Evolutionary conservation across 1,140 invertebrate genomes (phyloP), one percentile per base, ranked within the genome.

Genomic region (Dryas iulia): DNA sequence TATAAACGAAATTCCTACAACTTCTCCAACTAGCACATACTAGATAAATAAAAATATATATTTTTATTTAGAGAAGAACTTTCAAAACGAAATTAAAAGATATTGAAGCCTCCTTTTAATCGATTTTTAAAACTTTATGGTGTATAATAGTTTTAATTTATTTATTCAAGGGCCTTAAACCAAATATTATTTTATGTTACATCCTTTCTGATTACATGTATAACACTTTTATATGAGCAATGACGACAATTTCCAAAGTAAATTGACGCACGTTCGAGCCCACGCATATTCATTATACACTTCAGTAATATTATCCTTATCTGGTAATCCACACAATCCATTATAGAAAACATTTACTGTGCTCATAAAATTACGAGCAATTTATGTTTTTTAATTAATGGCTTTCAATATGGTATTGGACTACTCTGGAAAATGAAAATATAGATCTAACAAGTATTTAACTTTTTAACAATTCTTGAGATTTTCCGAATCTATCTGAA

Each of bases 211-310:
- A 21, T 47, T 11, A 47, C 14, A 21, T 47, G 6, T 28, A 28
- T 6, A 6, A 1, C n/a, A 39, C 6, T 18, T n/a, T 25, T 56
- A 25, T 25, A 25, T 25, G 56, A 59, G 79, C 71, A 69, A 67
- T 84, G 85, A 86, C 81, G 84, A 82, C 77, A 78, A 71, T 78
- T 63, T 47, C 71, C 78, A 73, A 78, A 86, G 73, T 79, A 86
- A 86, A 89, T 79, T 89, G 84, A 89, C 86, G 84, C 85, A 87
- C 79, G 75, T 75, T 73, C 63, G 56, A 57, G 66, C 86, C 86
- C 78, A 89, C 86, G 74, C 83, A 76, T 74, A 78, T 78, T 77
- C 77, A 83, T 82, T 77, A 82, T 57, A 77, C 69, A 73, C 69
- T 74, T 68, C 68, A 73, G 31, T 69, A 66, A 71, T 73, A 78